Evolutionary conservation across 2,797 vertebrate genomes (phyloP), one percentile per base, ranked within the genome.

Genomic region (Chiloscyllium punctatum): DNA sequence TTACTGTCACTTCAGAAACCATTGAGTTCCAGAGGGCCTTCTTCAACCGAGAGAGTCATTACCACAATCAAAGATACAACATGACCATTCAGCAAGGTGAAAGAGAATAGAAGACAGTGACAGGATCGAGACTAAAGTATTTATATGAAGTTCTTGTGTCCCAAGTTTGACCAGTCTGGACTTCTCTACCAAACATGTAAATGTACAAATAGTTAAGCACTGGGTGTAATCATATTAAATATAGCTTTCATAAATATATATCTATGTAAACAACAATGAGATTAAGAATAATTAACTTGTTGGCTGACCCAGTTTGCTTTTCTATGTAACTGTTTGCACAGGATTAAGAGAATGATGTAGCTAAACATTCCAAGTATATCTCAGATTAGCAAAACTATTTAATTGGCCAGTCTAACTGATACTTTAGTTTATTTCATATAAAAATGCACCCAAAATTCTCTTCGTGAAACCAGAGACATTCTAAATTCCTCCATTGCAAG

Each of bases 101-200:
- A 92, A 91, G 18, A 92, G 0, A 69, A 68, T 69, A 68, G 66
- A 68, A 42, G 62, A 69, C n/a, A 69, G 62, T 68, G 30, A 42
- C 90, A 42, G 23, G 18, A n/a, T 57, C 57, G 6, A 66, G 88
- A 16, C 53, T 91, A 15, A 91, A 91, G 88, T 91, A 91, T 66
- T 77, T 91, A 62, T n/a, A 66, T 91, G 33, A n/a, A 91, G 62
- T 42, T 92, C n/a, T 37, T 69, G 90, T 91, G 27, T 90, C 87
- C 53, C 27, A 62, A 53, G 27, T 66, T 57, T 62, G 30, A 62
- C 27, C 87, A n/a, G 66, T 92, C 90, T 2, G 25, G n/a, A 42
- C n/a, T 92, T 92, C 25, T 42, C 9, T 27, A 68, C 66, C 8
- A n/a, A 18, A 37, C 90, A 68, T 42, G 87, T 84, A 84, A 84